Evolutionary conservation across 2,113 vertebrate genomes (phyloP).

Genomic region (Ptychochromis oligacanthus): DNA sequence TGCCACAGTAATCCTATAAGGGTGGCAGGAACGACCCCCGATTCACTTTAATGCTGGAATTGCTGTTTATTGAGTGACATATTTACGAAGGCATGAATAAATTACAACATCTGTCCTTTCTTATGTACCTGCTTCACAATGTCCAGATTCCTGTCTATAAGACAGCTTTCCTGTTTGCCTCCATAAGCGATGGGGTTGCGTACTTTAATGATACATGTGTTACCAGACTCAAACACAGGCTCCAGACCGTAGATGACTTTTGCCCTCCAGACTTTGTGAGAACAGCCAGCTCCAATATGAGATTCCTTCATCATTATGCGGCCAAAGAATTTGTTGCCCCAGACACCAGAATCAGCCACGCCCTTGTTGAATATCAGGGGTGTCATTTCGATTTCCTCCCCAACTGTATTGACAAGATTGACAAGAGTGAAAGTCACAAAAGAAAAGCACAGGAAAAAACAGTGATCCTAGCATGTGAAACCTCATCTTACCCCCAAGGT

Average conservation of each 20-base stretch:
- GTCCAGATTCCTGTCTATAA: slow-evolving; percentile 90
- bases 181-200: slow-evolving; percentile 88
- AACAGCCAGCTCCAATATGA: slow-evolving; percentile 75
- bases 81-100: background rate
- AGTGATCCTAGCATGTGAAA: background rate
- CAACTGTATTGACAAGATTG: slow-evolving; percentile 80
- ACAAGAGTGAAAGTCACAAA: background rate
- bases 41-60: slow-evolving; percentile 6
- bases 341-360: slow-evolving; percentile 88
- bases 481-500: slow-evolving; percentile 86
- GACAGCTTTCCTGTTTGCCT: slow-evolving; percentile 87
- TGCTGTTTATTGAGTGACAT: background rate
- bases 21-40: slow-evolving; percentile 11
- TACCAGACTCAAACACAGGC: slow-evolving; percentile 92
- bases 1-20: slow-evolving; percentile 30
- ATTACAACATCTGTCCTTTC: background rate
- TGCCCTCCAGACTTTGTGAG: slow-evolving; percentile 88
- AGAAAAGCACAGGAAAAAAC: background rate
- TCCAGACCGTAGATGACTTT: slow-evolving; percentile 96
- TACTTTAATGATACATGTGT: slow-evolving; percentile 90
- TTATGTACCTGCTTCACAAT: slow-evolving; percentile 88
- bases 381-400: slow-evolving; percentile 98
- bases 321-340: slow-evolving; percentile 95
- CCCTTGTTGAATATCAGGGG: slow-evolving; percentile 94
- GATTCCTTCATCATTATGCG: slow-evolving; percentile 88